Evolutionary conservation across 2,113 vertebrate genomes (phyloP), one percentile per base, ranked within the genome.

Genomic region (Oostethus manadensis): DNA sequence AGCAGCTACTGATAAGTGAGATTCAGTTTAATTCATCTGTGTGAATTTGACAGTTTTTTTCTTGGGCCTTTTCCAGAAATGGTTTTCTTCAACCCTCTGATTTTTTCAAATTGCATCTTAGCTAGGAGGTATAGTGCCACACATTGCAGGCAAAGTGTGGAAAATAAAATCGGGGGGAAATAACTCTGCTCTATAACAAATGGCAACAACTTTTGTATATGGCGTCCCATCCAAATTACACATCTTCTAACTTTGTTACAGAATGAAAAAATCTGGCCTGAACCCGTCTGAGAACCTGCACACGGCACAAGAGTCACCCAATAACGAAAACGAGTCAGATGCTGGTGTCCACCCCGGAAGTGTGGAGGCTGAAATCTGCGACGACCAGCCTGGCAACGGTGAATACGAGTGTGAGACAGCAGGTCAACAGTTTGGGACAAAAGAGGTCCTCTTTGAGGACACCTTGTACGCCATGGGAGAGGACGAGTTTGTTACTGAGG

Each of bases 241-340:
- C 29, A 23, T 22, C 6, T 21, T 49, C 8, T 40, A 17, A 58
- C 44, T 53, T 54, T 26, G 68, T 58, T 8, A 16, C 51, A 85
- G 76, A 76, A 57, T 77, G 54, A 90, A 90, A 79, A 89, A 88
- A 63, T 79, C 66, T 0, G 62, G 64, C 33, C 60, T 71, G 54
- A 70, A 57, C 55, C 29, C 76, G 0, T 11, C 76, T 17, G 79
- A 82, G 14, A 69, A 76, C 47, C 74, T 33, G 29, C 29, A 33
- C 29, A 33, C 8, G 29, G 29, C 29, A 5, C 29, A 74, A 18
- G 64, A 79, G 0, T 11, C 66, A 6, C 58, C 66, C 1, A 17
- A 1, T 35, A 16, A 17, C 17, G 2, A 62, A 76, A 74, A 50
- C 38, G 60, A 1, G n/a, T 6, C 11, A 17, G 29, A 33, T 33